Evolutionary conservation across 2,113 vertebrate genomes (phyloP), one percentile per base, ranked within the genome.

Genomic region (Sturnira hondurensis): DNA sequence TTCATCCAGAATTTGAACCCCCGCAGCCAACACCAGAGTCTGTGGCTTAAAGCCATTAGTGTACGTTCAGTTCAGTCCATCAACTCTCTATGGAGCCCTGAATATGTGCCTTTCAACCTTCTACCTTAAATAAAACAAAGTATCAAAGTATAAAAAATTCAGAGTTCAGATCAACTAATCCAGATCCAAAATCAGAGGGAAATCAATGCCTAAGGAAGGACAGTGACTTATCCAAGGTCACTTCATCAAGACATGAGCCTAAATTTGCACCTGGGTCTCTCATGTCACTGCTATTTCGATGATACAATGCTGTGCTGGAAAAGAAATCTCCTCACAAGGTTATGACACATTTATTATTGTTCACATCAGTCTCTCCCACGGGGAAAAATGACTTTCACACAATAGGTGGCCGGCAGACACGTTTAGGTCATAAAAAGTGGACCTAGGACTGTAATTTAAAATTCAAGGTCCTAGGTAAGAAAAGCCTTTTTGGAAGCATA

Each of bases 401-500:
- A 78, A 89, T 87, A 89, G 70, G 93, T 94, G 86, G 61, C 31
- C 33, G 10, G 93, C 73, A 86, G 89, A 91, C 45, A 89, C 11
- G 63, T 88, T 92, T 58, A 91, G 68, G 33, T 38, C 85, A 74
- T 91, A 94, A 95, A 95, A 96, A 81, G 86, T 92, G 14, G 50
- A 84, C 61, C 33, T 71, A 84, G 10, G 56, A 63, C 93, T 78
- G 61, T 92, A 91, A 96, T 93, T 95, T 93, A 94, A 94, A 86
- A 95, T 56, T 86, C 89, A 94, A 91, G 47, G 61, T 90, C 95
- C 96, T 95, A 81, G 36, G 36, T 94, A 71, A 93, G 45, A 95
- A 92, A 93, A 47, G 17, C 0, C 80, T 89, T 97, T 97, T 63
- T 56, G 45, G 91, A 96, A 96, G 95, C 96, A 92, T 16, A 5